These are phyloP conservation scores for Teleopsis dalmanni DNA, from an alignment of 1,140 invertebrate genomes.

Conservation along the genomic window DNA sequence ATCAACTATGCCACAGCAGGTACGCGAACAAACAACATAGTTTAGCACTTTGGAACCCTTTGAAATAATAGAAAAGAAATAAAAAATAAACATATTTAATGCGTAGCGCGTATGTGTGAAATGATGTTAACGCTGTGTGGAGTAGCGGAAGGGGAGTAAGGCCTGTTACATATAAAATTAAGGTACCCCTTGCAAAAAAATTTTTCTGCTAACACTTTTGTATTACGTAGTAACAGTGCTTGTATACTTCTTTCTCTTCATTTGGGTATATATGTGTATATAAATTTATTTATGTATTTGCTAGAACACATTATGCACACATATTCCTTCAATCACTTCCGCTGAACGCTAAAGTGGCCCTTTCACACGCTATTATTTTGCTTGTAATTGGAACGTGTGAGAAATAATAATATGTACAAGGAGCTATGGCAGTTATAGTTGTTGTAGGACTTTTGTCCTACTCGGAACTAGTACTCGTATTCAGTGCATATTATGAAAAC, in stretches of 20 bases:
- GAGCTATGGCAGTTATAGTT: too few relatives aligned
- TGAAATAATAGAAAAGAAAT: not conserved
- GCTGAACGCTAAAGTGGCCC: conserved; percentile 42
- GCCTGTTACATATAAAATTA: not conserved
- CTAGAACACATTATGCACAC: not conserved
- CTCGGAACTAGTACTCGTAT: too few relatives aligned
- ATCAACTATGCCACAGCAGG: too few relatives aligned
- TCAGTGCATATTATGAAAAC: too few relatives aligned
- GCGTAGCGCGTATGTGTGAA: too few relatives aligned
- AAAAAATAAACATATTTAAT: too few relatives aligned
- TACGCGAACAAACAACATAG: conserved; percentile 39
- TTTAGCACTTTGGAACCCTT: conserved; percentile 36
- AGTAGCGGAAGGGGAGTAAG: not conserved
- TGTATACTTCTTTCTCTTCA: too few relatives aligned
- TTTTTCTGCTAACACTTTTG: too few relatives aligned
- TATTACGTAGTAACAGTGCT: too few relatives aligned
- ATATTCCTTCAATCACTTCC: conserved; percentile 40
- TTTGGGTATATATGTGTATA: conserved; percentile 1
- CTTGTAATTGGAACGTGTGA: conserved; percentile 42
- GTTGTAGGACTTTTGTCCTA: too few relatives aligned
- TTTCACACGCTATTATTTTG: conserved; percentile 44
- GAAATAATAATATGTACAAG: conserved; percentile 27
- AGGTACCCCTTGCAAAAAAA: too few relatives aligned
- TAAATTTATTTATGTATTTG: not conserved
- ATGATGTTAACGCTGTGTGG: too few relatives aligned